Conservation (phyloP, 2,888 invertebrate species). For the Eilema caniola region DNA sequence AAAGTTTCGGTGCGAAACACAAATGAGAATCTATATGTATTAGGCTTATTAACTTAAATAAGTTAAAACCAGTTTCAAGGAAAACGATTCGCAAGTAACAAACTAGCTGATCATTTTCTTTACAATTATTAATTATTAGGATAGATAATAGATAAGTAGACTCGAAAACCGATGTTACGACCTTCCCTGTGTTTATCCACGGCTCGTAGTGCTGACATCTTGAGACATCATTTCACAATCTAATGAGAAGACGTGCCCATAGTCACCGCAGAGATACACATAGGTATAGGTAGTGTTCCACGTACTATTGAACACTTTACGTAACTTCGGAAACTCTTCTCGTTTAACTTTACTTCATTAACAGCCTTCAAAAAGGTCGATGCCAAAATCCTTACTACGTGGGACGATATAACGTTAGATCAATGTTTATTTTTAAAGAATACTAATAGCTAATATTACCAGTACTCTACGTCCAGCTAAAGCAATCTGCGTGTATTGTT, state of each 20-base stretch:
- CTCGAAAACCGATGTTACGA: conserved; percentile 17
- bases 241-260: conserved; percentile 38
- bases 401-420: background rate
- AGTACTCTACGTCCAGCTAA: background rate
- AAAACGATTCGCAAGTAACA: too few relatives aligned
- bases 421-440: background rate
- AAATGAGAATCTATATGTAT: too few relatives aligned
- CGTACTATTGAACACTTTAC: conserved; percentile 11
- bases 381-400: background rate
- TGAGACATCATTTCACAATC: conserved; percentile 38
- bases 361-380: background rate
- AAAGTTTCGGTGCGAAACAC: too few relatives aligned
- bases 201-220: conserved; percentile 9
- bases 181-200: conserved; percentile 23
- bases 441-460: too few relatives aligned
- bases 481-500: too few relatives aligned
- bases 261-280: conserved; percentile 26
- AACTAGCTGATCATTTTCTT: background rate
- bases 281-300: conserved; percentile 6
- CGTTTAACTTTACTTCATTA: background rate
- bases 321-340: background rate
- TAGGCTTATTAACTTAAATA: too few relatives aligned
- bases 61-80: too few relatives aligned
- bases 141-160: conserved; percentile 20
- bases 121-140: conserved; percentile 20